Evolutionary conservation across 2,113 vertebrate genomes (phyloP).

Genomic region (Pluvialis apricaria): DNA sequence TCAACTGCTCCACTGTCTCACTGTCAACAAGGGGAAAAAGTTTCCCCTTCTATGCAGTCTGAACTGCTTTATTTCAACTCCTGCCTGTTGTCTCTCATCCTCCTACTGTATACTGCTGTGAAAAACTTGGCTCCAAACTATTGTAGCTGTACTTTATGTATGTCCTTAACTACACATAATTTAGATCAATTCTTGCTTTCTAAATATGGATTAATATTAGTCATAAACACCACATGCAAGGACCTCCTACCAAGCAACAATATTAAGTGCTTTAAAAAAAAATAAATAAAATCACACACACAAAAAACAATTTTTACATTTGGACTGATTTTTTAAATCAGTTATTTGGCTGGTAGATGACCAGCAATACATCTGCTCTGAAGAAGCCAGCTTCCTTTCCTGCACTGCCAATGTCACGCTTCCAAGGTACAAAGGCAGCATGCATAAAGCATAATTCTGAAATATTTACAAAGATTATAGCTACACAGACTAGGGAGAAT

Average conservation of each 20-base stretch:
- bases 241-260: not conserved
- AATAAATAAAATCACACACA: not conserved
- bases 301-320: not conserved
- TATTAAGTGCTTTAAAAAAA: not conserved
- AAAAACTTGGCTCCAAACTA: not conserved
- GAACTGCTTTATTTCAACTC: not conserved
- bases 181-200: not conserved
- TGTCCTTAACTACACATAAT: not conserved
- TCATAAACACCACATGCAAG: not conserved
- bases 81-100: not conserved
- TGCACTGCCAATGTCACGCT: not conserved
- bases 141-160: not conserved
- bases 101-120: rapidly evolving
- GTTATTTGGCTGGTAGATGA: not conserved
- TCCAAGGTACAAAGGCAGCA: not conserved
- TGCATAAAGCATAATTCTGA: not conserved
- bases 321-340: not conserved
- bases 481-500: not conserved
- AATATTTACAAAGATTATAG: not conserved
- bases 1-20: not conserved
- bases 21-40: not conserved
- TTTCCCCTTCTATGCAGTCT: not conserved
- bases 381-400: not conserved
- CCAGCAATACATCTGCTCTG: not conserved
- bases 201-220: not conserved